phyloP scores from a whole-genome alignment of 2,113 vertebrate genomes.

The Lamprologus callipterus region DNA sequence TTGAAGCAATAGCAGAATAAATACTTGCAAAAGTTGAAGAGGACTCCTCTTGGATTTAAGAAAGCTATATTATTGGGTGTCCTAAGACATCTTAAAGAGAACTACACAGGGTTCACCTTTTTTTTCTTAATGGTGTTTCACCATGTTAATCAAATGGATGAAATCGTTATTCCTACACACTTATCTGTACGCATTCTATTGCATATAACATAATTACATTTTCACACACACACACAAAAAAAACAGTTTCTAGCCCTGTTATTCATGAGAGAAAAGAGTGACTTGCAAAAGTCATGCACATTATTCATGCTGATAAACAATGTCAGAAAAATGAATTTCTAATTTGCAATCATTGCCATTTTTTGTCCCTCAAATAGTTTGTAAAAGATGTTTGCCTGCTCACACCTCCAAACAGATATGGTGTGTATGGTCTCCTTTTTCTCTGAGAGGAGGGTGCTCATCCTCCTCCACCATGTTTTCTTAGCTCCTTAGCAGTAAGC shows the following conservation, averaged over 20 bases:
- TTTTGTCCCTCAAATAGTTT: constrained; percentile 29
- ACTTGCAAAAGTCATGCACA: constrained; percentile 75
- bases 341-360: constrained; percentile 27
- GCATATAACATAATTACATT: constrained; percentile 50
- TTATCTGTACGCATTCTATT: constrained; percentile 37
- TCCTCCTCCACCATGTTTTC: constrained; percentile 2
- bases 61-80: background rate
- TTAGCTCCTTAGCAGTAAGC: constrained; percentile 1
- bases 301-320: constrained; percentile 77
- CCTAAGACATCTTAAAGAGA: constrained; percentile 6
- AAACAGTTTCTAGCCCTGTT: constrained; percentile 58
- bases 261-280: constrained; percentile 45
- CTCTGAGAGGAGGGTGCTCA: background rate
- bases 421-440: background rate
- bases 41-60: background rate
- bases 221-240: background rate
- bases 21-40: constrained; percentile 12
- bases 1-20: constrained; percentile 7
- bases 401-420: constrained; percentile 29
- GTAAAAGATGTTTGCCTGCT: constrained; percentile 27
- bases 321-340: constrained; percentile 66
- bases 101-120: constrained; percentile 13
- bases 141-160: constrained; percentile 41
- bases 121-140: constrained; percentile 29
- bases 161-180: constrained; percentile 33